Base-by-base conservation (phyloP, 2,888 invertebrate genomes). In the Conistra vaccinii region DNA sequence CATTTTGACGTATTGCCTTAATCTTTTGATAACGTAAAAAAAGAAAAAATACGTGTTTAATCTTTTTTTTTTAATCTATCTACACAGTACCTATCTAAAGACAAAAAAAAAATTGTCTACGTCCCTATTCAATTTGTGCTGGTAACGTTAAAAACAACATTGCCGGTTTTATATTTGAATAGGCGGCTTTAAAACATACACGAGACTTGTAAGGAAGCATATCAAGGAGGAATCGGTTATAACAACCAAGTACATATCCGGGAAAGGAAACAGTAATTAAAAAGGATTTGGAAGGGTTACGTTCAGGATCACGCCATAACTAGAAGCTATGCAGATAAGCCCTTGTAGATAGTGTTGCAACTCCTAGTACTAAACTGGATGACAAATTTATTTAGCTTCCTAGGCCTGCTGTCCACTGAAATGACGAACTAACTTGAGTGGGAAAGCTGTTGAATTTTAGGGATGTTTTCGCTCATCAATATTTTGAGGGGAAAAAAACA, bases 281-380 rank as follows among this genome's bases (percentile, higher is more conserved):
- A 12, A 69, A n/a, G 35, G 20, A 6, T 48, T 53, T 51, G 14
- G 23, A 42, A 7, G 9, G 17, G 26, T 66, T 5, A 45, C 17
- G 4, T 63, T 81, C 62, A 57, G 63, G 57, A 78, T 78, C 84
- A 86, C 84, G 87, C 74, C 85, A 84, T 80, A 83, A 73, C 77
- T 71, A 48, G 14, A 29, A 76, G 78, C 76, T 78, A 73, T 89
- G 87, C 91, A 92, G 91, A 90, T 91, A 90, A 48, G 87, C 87
- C 88, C 84, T 80, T 79, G 67, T 85, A 85, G 76, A 66, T 90
- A 91, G 86, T 86, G 81, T 87, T 89, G 90, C 87, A 87, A 89
- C 88, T 91, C 85, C 84, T 91, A 90, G 89, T 83, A 80, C 74
- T 84, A 88, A 88, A 86, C 83, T 78, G 80, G 81, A 88, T 73